phyloP scores from a whole-genome alignment of 2,888 invertebrate genomes.

The Hemithea aestivaria region DNA sequence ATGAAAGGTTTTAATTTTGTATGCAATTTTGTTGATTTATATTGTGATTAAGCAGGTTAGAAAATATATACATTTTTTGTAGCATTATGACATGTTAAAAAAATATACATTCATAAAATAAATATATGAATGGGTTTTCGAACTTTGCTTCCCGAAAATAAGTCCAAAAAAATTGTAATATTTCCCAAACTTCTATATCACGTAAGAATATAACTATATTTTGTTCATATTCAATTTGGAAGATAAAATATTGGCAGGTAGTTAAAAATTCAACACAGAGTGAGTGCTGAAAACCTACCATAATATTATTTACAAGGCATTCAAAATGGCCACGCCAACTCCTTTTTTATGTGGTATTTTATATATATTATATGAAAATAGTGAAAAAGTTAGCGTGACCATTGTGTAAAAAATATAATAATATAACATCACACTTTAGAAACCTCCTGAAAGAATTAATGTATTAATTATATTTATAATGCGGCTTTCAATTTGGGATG shows the following conservation, averaged over 20 bases:
- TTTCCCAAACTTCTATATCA: no score
- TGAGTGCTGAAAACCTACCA: conserved; percentile 65
- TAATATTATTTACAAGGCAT: conserved; percentile 74
- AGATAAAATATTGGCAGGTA: conserved; percentile 58
- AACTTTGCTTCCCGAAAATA: no score
- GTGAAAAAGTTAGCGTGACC: conserved; percentile 50
- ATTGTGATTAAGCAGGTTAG: no score
- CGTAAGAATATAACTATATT: conserved; percentile 1
- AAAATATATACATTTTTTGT: no score
- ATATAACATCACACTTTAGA: conserved; percentile 68
- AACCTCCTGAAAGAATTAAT: conserved; percentile 63
- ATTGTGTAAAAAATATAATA: conserved; percentile 51
- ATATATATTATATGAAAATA: no score
- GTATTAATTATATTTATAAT: conserved; percentile 47
- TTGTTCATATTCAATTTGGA: conserved; percentile 28
- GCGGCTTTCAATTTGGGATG: conserved; percentile 41
- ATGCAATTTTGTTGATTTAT: no score
- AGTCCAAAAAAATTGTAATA: no score
- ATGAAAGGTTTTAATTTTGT: conserved; percentile 4
- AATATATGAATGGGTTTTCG: no score
- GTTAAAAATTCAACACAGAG: conserved; percentile 54
- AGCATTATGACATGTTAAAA: no score
- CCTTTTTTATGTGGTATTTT: conserved; percentile 27
- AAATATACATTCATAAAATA: no score
- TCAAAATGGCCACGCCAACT: conserved; percentile 61